phyloP scores from a whole-genome alignment of 2,113 vertebrate species.

The Pontoporia blainvillei region DNA sequence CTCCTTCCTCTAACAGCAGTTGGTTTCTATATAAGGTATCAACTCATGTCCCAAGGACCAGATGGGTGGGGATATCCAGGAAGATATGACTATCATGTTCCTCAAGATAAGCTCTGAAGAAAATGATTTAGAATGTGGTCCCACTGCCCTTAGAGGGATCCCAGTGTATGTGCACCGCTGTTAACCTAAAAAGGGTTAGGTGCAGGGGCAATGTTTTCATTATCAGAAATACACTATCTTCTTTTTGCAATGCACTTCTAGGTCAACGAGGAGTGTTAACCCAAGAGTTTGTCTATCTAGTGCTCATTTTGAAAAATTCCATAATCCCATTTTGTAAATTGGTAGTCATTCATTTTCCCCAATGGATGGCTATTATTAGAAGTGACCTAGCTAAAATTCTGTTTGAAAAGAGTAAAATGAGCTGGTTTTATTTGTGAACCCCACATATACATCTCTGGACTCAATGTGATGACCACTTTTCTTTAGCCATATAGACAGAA shows the following conservation, averaged over 20 bases:
- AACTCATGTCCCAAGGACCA: background rate
- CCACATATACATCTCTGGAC: background rate
- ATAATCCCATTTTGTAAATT: constrained; percentile 34
- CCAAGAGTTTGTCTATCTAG: background rate
- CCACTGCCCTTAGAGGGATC: background rate
- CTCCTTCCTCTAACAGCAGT: background rate
- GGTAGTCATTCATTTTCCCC: background rate
- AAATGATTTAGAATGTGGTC: background rate
- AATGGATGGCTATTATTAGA: background rate
- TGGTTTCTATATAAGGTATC: background rate
- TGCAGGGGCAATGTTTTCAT: background rate
- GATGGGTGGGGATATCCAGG: background rate
- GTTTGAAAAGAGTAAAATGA: background rate
- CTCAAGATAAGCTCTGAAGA: background rate
- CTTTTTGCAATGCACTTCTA: background rate
- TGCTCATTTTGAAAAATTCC: background rate
- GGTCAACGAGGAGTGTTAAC: background rate
- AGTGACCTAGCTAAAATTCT: background rate
- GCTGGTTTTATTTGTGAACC: constrained; percentile 6
- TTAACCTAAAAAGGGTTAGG: background rate
- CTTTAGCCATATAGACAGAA: background rate
- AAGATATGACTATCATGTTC: background rate
- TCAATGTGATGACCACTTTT: constrained; percentile 2
- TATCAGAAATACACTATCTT: background rate
- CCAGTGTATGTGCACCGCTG: background rate